phyloP scores from a whole-genome alignment of 1,140 invertebrate genomes.

The Rhopalosiphum padi region DNA sequence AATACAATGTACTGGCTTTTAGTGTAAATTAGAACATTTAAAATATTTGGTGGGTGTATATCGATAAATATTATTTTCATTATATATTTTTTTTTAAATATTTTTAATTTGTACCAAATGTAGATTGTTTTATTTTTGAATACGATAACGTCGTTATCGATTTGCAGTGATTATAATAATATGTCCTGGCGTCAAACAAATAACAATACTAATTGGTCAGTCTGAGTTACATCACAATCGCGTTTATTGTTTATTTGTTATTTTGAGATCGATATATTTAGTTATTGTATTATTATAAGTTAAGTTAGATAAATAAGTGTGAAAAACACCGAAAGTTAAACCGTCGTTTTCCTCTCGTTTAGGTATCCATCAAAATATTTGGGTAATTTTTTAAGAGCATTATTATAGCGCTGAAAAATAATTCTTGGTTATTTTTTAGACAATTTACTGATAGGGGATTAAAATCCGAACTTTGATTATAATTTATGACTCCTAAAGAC shows the following conservation, averaged over 20 bases:
- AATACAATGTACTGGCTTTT: no score
- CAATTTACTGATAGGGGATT: background rate
- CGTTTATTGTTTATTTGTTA: background rate
- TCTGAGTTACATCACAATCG: background rate
- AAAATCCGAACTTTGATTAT: background rate
- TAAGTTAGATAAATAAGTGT: background rate
- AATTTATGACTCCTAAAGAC: no score
- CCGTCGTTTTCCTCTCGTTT: no score
- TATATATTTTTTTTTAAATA: background rate
- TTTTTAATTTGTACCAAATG: background rate
- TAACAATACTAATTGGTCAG: background rate
- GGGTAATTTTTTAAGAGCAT: no score
- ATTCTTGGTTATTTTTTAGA: no score
- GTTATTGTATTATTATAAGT: background rate
- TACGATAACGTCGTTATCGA: background rate
- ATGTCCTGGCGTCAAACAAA: background rate
- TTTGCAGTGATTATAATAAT: background rate
- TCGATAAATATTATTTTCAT: no score
- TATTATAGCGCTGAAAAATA: no score
- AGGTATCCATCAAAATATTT: rapidly evolving
- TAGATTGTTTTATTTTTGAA: background rate
- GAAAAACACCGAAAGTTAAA: background rate
- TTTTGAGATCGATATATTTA: background rate
- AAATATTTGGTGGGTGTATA: no score
- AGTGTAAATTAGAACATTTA: no score